These are phyloP conservation scores for Oscheius onirici DNA, from an alignment of 2,888 invertebrate species.

Conservation along the genomic window DNA sequence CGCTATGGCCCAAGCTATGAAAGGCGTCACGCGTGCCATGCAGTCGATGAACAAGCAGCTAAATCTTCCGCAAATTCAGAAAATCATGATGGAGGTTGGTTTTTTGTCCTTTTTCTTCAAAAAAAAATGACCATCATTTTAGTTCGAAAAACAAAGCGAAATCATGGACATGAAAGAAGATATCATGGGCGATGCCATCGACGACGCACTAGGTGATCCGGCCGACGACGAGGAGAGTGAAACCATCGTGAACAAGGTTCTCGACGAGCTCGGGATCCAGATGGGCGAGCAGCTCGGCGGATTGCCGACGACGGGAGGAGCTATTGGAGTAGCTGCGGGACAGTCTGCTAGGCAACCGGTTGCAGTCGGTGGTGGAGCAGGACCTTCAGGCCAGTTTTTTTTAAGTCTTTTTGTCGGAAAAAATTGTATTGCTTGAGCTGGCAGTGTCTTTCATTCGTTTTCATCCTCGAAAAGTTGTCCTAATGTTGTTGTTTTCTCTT, in stretches of 20 bases:
- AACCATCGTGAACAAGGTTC: slow-evolving; percentile 76
- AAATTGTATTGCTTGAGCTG: too few species aligned
- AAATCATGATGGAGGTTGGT: slow-evolving; percentile 77
- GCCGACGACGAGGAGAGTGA: slow-evolving; percentile 93
- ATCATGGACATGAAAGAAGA: slow-evolving; percentile 99
- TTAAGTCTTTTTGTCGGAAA: too few species aligned
- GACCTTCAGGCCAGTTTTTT: slow-evolving; percentile 29
- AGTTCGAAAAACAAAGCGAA: slow-evolving; percentile 97
- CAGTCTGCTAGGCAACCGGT: slow-evolving; percentile 32
- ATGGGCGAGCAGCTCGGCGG: slow-evolving; percentile 90
- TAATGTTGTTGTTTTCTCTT: background rate
- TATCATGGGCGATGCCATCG: slow-evolving; percentile 99
- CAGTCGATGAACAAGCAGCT: slow-evolving; percentile 91
- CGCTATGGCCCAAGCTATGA: slow-evolving; percentile 99
- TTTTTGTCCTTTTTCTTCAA: background rate
- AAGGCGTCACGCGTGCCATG: slow-evolving; percentile 97
- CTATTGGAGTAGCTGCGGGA: slow-evolving; percentile 67
- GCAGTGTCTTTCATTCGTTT: too few species aligned
- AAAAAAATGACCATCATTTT: slow-evolving; percentile 23
- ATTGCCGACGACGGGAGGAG: slow-evolving; percentile 80
- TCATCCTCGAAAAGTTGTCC: too few species aligned
- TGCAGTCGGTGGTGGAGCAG: slow-evolving; percentile 32
- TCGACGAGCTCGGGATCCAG: slow-evolving; percentile 96
- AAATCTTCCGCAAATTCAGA: slow-evolving; percentile 98
- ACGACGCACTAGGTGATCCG: slow-evolving; percentile 98